These are phyloP conservation scores for Cygnus buccinator DNA, from an alignment of 2,113 vertebrate genomes.

Conservation along the genomic window DNA sequence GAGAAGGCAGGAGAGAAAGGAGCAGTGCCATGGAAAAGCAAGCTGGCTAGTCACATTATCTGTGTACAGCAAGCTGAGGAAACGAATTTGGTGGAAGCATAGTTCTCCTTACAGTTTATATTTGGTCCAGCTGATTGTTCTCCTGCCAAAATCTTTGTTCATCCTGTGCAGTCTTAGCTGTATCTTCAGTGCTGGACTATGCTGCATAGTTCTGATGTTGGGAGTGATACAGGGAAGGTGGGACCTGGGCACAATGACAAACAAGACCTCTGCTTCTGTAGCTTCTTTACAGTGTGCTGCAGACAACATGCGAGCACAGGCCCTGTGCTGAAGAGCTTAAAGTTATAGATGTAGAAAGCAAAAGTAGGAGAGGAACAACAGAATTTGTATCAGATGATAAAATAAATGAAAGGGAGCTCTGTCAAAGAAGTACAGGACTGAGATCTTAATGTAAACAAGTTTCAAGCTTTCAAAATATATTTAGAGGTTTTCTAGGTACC, in stretches of 20 bases:
- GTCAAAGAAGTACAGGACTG: not conserved
- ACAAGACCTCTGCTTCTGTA: not conserved
- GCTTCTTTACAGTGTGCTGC: not conserved
- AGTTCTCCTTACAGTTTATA: not conserved
- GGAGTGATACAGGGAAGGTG: not conserved
- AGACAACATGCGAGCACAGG: not conserved
- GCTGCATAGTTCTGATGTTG: not conserved
- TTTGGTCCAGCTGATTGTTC: not conserved
- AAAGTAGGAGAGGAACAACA: not conserved
- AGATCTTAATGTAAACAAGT: not conserved
- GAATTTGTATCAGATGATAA: not conserved
- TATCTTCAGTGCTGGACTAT: not conserved
- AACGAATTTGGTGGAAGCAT: not conserved
- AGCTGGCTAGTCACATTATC: not conserved
- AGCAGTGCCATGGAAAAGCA: not conserved
- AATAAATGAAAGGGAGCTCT: not conserved
- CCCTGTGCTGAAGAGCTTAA: not conserved
- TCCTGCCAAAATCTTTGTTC: not conserved
- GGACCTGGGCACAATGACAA: not conserved
- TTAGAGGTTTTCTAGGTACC: not conserved
- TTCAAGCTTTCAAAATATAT: not conserved
- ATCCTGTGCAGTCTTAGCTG: not conserved
- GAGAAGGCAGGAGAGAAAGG: not conserved
- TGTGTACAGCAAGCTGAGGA: not conserved
- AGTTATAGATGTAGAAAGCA: not conserved